Percentiles rank a stretch among this genome's conserved stretches.
Evolutionary conservation across 2,888 invertebrate species (phyloP).

Genomic region (Synergus umbraculus): DNA sequence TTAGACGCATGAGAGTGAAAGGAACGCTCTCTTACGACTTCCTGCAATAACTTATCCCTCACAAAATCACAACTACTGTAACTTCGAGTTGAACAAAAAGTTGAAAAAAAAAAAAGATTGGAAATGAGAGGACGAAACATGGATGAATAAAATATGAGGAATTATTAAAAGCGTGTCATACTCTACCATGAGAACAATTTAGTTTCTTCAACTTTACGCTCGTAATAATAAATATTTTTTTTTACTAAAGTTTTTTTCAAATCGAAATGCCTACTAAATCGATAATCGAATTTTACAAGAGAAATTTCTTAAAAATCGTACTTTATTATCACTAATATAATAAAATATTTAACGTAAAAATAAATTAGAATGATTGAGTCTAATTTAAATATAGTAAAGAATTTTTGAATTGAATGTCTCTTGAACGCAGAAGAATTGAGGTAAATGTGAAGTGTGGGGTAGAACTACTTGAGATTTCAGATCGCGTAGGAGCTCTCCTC

Average conservation of each 20-base stretch:
- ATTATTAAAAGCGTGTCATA: too few relatives aligned
- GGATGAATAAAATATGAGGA: too few relatives aligned
- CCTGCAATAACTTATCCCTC: conserved; percentile 28
- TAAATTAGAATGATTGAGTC: not conserved
- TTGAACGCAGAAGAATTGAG: not conserved
- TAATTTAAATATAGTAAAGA: not conserved
- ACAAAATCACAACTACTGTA: conserved; percentile 23
- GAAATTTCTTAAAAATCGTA: not conserved
- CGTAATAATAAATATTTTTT: too few relatives aligned
- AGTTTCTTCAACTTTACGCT: too few relatives aligned
- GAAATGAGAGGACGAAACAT: not conserved
- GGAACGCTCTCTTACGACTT: conserved; percentile 27
- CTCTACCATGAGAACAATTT: too few relatives aligned
- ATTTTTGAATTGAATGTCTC: not conserved
- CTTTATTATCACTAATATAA: too few relatives aligned
- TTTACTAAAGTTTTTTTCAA: conserved; percentile 16
- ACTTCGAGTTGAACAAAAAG: not conserved
- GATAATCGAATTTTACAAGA: not conserved
- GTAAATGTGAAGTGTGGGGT: not conserved
- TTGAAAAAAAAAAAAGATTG: not conserved
- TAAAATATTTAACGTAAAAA: not conserved
- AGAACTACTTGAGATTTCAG: conserved; percentile 71
- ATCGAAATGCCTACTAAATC: conserved; percentile 9
- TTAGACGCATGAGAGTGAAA: conserved; percentile 35
- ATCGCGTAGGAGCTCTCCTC: conserved; percentile 68